Conservation (phyloP, 64 coral and sea anemone species). For the Pocillopora damicornis region DNA sequence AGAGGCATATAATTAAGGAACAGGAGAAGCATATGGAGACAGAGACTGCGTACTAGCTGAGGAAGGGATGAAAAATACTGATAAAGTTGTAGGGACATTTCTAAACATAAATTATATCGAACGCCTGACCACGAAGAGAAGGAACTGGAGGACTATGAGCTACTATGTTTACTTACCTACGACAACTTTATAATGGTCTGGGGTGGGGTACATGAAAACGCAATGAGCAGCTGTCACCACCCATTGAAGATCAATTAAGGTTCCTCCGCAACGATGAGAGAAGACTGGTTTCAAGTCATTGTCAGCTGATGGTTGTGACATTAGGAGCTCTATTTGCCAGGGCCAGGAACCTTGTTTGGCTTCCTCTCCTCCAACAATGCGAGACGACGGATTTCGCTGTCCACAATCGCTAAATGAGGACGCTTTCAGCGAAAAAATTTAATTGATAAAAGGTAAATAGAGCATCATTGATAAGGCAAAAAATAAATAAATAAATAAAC, state of each 20-base stretch:
- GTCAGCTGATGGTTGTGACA: no score
- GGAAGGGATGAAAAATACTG: no score
- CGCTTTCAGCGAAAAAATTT: background rate
- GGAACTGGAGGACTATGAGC: background rate
- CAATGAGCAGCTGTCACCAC: slow-evolving; percentile 62
- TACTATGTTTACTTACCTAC: slow-evolving; percentile 28
- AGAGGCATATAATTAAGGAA: no score
- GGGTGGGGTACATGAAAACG: slow-evolving; percentile 34
- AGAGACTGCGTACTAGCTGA: no score
- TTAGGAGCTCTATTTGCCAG: slow-evolving; percentile 64
- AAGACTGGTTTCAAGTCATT: background rate
- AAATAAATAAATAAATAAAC: no score
- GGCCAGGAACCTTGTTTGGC: slow-evolving; percentile 51
- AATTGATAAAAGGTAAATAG: background rate
- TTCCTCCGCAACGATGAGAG: slow-evolving; percentile 36
- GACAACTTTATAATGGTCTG: slow-evolving; percentile 41
- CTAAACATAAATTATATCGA: no score
- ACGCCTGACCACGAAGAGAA: background rate
- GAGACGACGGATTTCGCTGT: background rate
- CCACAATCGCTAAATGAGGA: background rate
- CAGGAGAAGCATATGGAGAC: no score
- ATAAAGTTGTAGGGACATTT: no score
- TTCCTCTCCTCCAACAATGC: slow-evolving; percentile 32
- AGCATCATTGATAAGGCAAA: no score
- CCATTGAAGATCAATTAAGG: slow-evolving; percentile 40